Percentiles rank a stretch among this genome's conserved stretches.
These are phyloP conservation scores for Cercopithecus neglectus DNA, from an alignment of 2,797 vertebrate species.

Conservation along the genomic window DNA sequence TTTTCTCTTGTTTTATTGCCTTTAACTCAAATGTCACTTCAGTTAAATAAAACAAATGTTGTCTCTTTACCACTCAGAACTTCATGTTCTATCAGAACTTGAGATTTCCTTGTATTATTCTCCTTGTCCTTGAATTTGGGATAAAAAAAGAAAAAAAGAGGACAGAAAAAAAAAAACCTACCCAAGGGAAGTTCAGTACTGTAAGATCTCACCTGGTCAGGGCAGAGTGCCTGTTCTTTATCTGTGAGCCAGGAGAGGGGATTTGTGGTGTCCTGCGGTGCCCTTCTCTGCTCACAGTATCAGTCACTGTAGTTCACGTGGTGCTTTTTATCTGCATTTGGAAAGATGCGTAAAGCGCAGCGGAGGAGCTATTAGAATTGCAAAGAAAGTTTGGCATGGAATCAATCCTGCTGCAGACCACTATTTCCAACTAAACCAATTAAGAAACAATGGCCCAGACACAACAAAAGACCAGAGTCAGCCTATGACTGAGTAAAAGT, in stretches of 20 bases:
- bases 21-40: conserved; percentile 56
- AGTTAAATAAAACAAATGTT: conserved; percentile 53
- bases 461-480: neutral
- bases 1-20: conserved; percentile 69
- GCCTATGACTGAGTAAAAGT: neutral
- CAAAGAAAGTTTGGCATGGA: neutral
- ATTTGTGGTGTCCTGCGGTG: too few species aligned
- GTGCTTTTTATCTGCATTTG: neutral
- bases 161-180: neutral
- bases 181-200: neutral
- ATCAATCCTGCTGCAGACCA: neutral
- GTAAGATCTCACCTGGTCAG: neutral
- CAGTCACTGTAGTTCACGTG: neutral
- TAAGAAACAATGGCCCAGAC: neutral
- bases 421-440: neutral
- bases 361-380: neutral
- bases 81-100: neutral
- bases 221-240: neutral
- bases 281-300: neutral
- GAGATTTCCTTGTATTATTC: neutral
- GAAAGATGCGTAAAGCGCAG: neutral
- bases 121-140: neutral
- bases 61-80: neutral
- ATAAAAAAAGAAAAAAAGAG: neutral
- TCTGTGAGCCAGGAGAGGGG: neutral